Conservation (phyloP, 1,140 invertebrate species). For the Drosophila trapezifrons region DNA sequence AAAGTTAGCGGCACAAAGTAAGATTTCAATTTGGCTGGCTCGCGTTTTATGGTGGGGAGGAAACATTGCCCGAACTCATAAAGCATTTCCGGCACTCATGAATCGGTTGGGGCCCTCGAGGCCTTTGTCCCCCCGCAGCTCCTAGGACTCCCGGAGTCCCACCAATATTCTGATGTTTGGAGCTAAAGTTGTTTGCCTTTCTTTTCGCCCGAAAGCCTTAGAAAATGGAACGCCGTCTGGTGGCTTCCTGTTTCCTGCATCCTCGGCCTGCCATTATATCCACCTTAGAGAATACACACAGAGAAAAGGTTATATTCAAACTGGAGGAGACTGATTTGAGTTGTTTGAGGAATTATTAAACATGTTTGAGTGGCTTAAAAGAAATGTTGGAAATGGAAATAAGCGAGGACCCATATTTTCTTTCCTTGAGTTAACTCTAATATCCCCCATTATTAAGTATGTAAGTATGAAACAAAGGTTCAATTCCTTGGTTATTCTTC, state of each 20-base stretch:
- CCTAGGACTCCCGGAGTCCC: constrained; percentile 10
- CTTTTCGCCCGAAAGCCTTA: constrained; percentile 51
- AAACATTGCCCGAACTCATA: constrained; percentile 71
- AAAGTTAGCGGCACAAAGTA: constrained; percentile 45
- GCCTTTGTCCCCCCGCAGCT: constrained; percentile 26
- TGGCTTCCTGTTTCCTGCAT: constrained; percentile 59
- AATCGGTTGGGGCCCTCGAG: constrained; percentile 55
- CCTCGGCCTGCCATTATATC: constrained; percentile 62
- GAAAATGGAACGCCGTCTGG: constrained; percentile 69
- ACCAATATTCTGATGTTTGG: constrained; percentile 44
- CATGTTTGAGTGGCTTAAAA: no score
- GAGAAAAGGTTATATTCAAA: neutral
- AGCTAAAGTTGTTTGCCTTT: constrained; percentile 57
- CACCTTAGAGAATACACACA: constrained; percentile 46
- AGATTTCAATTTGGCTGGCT: constrained; percentile 75
- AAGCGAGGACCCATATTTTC: no score
- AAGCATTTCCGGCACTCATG: constrained; percentile 80
- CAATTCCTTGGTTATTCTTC: neutral
- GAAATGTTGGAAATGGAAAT: no score
- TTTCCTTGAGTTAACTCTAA: neutral
- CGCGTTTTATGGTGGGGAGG: constrained; percentile 61
- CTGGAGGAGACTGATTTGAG: neutral
- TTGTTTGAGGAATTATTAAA: neutral
- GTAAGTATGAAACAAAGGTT: no score
- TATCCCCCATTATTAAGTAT: neutral